Evolutionary conservation across 2,888 invertebrate genomes (phyloP).

Genomic region (Leptogaster cylindrica): DNA sequence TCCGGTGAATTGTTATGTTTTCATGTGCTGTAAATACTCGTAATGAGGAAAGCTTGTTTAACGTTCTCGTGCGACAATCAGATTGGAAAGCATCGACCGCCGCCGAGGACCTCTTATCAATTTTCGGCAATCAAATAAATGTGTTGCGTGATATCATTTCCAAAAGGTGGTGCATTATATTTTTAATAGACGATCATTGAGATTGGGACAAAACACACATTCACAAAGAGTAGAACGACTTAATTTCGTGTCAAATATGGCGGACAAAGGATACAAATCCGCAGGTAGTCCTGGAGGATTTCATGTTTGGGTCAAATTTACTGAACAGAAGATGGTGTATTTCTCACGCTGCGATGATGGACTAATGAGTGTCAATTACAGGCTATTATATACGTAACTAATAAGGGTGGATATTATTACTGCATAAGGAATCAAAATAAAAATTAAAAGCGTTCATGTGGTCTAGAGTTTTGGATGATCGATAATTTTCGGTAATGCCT

Average conservation of each 20-base stretch:
- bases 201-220: constrained; percentile 3
- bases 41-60: too few relatives aligned
- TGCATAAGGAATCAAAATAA: constrained; percentile 28
- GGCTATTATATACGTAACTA: constrained; percentile 40
- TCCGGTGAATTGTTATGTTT: too few relatives aligned
- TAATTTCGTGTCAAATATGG: constrained; percentile 17
- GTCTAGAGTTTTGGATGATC: neutral
- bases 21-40: too few relatives aligned
- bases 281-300: constrained; percentile 18
- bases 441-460: constrained; percentile 18
- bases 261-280: constrained; percentile 6
- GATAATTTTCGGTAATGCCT: constrained; percentile 25
- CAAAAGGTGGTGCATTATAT: neutral
- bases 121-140: constrained; percentile 19
- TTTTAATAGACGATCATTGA: constrained; percentile 4
- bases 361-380: constrained; percentile 45
- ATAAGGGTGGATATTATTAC: constrained; percentile 18
- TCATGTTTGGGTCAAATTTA: constrained; percentile 32
- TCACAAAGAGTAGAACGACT: constrained; percentile 17
- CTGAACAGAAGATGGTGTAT: constrained; percentile 41
- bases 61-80: too few relatives aligned
- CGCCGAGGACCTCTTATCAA: too few relatives aligned
- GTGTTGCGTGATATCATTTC: constrained; percentile 17
- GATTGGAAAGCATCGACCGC: too few relatives aligned
- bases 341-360: constrained; percentile 46